Evolutionary conservation across 2,888 invertebrate genomes (phyloP).

Genomic region (Agrochola lychnidis): DNA sequence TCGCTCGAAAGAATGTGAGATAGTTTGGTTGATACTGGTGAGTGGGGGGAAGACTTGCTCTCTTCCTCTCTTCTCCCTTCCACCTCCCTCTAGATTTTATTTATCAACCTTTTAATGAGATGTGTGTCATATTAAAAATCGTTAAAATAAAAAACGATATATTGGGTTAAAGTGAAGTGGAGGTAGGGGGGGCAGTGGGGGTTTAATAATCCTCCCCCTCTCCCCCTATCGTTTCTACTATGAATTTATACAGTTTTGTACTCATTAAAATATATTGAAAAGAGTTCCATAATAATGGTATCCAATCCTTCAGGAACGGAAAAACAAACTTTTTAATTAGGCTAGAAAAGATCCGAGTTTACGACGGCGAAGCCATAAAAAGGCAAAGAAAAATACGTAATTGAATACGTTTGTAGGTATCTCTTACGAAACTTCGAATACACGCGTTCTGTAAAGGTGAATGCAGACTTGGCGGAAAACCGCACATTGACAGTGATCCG

Average conservation of each 20-base stretch:
- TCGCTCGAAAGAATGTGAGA: no score
- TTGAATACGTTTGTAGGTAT: conserved; percentile 53
- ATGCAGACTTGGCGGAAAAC: neutral
- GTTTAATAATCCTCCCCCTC: no score
- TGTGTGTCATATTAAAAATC: no score
- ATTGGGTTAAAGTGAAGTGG: no score
- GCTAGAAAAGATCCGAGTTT: conserved; percentile 51
- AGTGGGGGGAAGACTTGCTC: no score
- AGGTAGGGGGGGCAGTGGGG: no score
- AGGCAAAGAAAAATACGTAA: conserved; percentile 50
- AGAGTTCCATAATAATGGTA: conserved; percentile 37
- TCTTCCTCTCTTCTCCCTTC: no score
- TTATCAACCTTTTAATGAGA: no score
- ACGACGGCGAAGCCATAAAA: conserved; percentile 57
- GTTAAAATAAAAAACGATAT: no score
- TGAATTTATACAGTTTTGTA: neutral
- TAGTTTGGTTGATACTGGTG: no score
- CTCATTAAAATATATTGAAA: conserved; percentile 36
- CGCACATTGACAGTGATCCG: neutral
- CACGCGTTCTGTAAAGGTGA: conserved; percentile 5
- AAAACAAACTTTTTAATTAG: conserved; percentile 64
- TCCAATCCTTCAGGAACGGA: conserved; percentile 54
- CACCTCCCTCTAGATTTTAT: no score
- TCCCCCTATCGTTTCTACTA: no score
- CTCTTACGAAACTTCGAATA: conserved; percentile 22